A percentile compares a stretch with the other conserved stretches of the same genome.
phyloP scores from a whole-genome alignment of 2,797 vertebrate genomes.

The Macroramphosus scolopax region DNA sequence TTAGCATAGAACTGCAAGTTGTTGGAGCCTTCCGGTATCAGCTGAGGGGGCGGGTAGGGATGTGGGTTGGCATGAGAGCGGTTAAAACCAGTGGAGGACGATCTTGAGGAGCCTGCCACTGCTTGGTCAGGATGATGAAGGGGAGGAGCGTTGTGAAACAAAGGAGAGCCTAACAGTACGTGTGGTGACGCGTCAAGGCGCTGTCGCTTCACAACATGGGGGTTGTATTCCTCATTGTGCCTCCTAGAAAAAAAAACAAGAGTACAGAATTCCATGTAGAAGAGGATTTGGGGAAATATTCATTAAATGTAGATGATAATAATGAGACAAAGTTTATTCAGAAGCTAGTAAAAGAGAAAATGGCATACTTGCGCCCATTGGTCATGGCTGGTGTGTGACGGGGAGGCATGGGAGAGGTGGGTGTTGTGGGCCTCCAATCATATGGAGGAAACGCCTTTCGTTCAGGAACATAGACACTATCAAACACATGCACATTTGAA shows the following conservation, averaged over 20 bases:
- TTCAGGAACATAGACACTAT: conserved; percentile 31
- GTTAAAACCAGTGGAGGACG: conserved; percentile 28
- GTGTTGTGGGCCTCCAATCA: conserved; percentile 45
- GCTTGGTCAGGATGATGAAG: conserved; percentile 52
- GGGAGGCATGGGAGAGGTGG: conserved; percentile 8
- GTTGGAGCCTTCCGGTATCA: conserved; percentile 47
- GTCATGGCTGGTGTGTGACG: conserved; percentile 6
- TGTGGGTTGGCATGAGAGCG: background rate
- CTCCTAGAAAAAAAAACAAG: conserved; percentile 77
- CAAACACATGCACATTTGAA: conserved; percentile 8
- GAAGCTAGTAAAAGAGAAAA: background rate
- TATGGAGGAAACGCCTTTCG: conserved; percentile 28
- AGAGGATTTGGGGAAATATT: background rate
- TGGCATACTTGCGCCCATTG: conserved; percentile 62
- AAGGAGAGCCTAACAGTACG: conserved; percentile 30
- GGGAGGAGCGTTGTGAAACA: conserved; percentile 12
- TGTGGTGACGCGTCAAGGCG: conserved; percentile 70
- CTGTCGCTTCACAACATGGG: conserved; percentile 79
- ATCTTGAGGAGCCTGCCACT: conserved; percentile 69
- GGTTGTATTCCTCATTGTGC: conserved; percentile 65
- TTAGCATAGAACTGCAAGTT: conserved; percentile 64
- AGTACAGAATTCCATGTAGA: background rate
- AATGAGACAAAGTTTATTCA: background rate
- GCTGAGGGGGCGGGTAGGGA: conserved; percentile 44
- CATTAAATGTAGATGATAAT: too few relatives aligned